A percentile compares a stretch with the other conserved stretches of the same genome.
phyloP scores from a whole-genome alignment of 35 echinoderm and acorn worm species.

The Chiridota heheva region DNA sequence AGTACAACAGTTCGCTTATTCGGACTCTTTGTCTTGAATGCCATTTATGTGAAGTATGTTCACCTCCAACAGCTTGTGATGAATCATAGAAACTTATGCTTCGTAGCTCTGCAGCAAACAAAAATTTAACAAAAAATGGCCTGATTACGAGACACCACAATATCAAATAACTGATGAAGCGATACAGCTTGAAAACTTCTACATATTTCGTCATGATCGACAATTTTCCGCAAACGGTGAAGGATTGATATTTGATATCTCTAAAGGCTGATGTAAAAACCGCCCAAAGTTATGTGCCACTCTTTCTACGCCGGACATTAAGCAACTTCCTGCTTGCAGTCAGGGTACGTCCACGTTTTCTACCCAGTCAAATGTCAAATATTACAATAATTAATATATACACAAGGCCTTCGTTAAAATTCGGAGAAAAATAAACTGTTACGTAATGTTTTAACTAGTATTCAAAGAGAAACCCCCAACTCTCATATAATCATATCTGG shows the following conservation, averaged over 20 bases:
- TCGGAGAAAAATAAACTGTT: conserved; percentile 5
- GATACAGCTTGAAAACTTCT: conserved; percentile 12
- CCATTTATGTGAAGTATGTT: neutral
- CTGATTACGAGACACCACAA: conserved; percentile 8
- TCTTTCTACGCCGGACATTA: neutral
- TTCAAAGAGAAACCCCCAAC: neutral
- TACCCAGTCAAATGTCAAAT: neutral
- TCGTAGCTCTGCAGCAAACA: conserved; percentile 17
- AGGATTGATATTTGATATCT: neutral
- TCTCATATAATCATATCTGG: conserved; percentile 5
- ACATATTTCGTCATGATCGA: neutral
- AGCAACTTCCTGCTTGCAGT: conserved; percentile 14
- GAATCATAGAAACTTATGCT: conserved; percentile 6
- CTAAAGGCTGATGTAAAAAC: neutral
- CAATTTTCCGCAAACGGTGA: conserved; percentile 13
- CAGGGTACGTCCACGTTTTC: neutral
- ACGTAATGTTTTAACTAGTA: neutral
- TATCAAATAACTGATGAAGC: conserved; percentile 20
- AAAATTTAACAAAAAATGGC: conserved; percentile 4
- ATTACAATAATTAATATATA: neutral
- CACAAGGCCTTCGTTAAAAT: neutral
- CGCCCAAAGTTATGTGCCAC: neutral
- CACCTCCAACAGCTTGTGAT: conserved; percentile 8
- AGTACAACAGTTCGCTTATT: too few relatives aligned
- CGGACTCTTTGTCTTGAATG: too few relatives aligned